A percentile compares a stretch with the other conserved stretches of the same genome.
These are phyloP conservation scores for Nesidiocoris tenuis DNA, from an alignment of 2,888 invertebrate species.

Conservation along the genomic window DNA sequence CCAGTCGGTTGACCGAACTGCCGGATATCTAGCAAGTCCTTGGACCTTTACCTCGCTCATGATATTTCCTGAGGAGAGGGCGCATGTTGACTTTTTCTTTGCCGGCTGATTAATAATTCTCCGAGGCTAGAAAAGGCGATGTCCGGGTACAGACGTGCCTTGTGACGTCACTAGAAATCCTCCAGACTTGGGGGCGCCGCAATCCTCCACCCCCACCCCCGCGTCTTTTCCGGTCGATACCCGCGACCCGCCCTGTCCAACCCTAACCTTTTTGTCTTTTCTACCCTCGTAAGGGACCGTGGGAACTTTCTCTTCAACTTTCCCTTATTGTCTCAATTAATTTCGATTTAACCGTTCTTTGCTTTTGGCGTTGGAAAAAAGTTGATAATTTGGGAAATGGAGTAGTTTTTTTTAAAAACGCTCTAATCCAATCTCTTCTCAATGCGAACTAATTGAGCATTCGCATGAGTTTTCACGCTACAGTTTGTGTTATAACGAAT, in stretches of 20 bases:
- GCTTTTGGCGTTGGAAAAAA: too few relatives aligned
- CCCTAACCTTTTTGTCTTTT: constrained; percentile 17
- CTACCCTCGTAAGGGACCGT: background rate
- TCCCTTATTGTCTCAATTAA: background rate
- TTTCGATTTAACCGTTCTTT: background rate
- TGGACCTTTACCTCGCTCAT: background rate
- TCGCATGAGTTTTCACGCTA: too few relatives aligned
- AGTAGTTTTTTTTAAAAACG: too few relatives aligned
- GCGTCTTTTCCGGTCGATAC: constrained; percentile 17
- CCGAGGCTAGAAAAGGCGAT: constrained; percentile 6
- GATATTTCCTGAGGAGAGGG: background rate
- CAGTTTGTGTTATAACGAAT: too few relatives aligned
- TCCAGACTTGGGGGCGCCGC: constrained; percentile 24
- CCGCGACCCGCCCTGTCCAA: constrained; percentile 17
- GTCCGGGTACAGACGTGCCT: constrained; percentile 5
- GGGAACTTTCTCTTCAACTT: too few relatives aligned
- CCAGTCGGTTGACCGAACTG: background rate
- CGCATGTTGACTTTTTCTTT: background rate
- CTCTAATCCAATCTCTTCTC: too few relatives aligned
- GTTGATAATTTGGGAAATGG: too few relatives aligned
- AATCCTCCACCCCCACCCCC: background rate
- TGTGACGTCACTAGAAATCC: constrained; percentile 22
- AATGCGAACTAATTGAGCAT: too few relatives aligned
- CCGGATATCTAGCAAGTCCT: too few relatives aligned
- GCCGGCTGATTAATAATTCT: constrained; percentile 3